Conservation (phyloP, 1,140 invertebrate species). For the Epicauta chinensis region DNA sequence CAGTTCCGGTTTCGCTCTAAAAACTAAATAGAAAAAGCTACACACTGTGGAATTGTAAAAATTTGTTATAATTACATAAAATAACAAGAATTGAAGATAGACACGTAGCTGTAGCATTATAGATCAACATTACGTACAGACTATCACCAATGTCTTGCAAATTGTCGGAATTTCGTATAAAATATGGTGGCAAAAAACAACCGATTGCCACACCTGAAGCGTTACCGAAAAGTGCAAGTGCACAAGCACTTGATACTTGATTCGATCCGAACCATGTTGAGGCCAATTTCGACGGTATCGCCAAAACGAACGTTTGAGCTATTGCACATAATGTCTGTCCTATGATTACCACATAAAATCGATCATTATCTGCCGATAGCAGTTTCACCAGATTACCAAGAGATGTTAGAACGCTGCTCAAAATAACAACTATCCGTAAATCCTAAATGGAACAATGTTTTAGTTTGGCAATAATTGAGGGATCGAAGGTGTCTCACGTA, state of each 20-base stretch:
- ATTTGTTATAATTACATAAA: constrained; percentile 50
- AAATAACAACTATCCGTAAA: constrained; percentile 39
- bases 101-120: constrained; percentile 46
- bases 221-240: constrained; percentile 71
- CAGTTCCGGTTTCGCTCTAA: constrained; percentile 49
- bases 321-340: constrained; percentile 65
- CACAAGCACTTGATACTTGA: constrained; percentile 68
- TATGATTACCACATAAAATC: constrained; percentile 58
- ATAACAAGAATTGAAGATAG: constrained; percentile 50
- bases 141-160: constrained; percentile 38
- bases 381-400: constrained; percentile 52
- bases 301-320: constrained; percentile 62
- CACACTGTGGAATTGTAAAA: too few species aligned
- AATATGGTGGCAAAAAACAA: constrained; percentile 42
- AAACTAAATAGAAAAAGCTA: constrained; percentile 43
- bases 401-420: constrained; percentile 55
- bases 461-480: background rate
- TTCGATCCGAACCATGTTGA: constrained; percentile 51
- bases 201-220: constrained; percentile 52
- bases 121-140: constrained; percentile 42
- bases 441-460: constrained; percentile 32
- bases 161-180: constrained; percentile 43
- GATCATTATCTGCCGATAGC: constrained; percentile 49
- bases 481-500: constrained; percentile 26
- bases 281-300: constrained; percentile 64